Evolutionary conservation across 1,140 invertebrate genomes (phyloP), one percentile per base, ranked within the genome.

Genomic region (Trissolcus basalis): DNA sequence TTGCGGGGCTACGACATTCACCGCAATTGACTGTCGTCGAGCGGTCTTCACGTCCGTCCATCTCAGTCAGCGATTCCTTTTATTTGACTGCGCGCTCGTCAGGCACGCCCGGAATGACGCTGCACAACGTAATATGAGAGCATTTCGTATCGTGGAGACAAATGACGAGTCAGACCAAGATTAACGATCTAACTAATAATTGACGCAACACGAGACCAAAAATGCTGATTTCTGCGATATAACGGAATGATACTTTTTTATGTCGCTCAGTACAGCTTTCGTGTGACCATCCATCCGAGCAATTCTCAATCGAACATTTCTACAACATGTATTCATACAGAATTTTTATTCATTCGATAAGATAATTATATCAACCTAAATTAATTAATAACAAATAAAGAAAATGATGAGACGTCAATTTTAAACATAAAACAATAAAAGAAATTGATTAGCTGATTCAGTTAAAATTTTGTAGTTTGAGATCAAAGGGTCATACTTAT

Each of bases 1-100:
- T 86, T 86, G 82, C 82, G 73, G 77, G 80, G 59, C 79, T 81
- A 72, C 68, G 68, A 77, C 75, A 77, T 72, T 69, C 72, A 70
- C 63, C 70, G 71, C 51, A 64, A 70, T 71, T 78, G 76, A 78
- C 72, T 78, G 68, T 74, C 63, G 51, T 73, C 68, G 67, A 67
- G 70, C 67, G 51, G 61, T 78, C 70, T 74, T 74, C 60, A 58
- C 61, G 70, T 67, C 50, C 63, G 67, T 79, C 58, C 63, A 48
- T 64, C 41, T 61, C 61, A 35, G 41, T 61, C 14, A 12, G 43
- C 55, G 33, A 43, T 59, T 72, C 61, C 59, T 68, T 71, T 74
- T 71, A 51, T 68, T 71, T 59, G 36, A 35, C 51, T 49, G 33
- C 19, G 51, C 54, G 53, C 60, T 60, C 51, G 67, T 77, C 60